Evolutionary conservation across 1,140 invertebrate species (phyloP).

Genomic region (Leptinotarsa defecta): DNA sequence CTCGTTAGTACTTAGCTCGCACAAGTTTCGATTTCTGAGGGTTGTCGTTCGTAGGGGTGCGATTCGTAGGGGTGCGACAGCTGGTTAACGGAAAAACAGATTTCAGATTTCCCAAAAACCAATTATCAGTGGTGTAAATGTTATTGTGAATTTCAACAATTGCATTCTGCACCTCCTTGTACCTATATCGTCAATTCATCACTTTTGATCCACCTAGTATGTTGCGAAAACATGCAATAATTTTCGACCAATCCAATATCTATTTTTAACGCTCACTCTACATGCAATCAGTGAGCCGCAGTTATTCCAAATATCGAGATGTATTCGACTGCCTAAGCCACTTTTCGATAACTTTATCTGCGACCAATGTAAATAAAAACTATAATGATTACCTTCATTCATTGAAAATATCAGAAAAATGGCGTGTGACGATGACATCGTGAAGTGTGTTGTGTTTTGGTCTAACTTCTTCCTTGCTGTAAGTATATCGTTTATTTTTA

Average conservation of each 20-base stretch:
- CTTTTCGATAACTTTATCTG: neutral
- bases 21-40: no score
- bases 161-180: neutral
- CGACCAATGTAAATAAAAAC: conserved; percentile 1
- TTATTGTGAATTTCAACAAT: no score
- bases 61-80: no score
- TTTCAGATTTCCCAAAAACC: no score
- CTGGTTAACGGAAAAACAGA: no score
- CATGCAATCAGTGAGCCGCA: neutral
- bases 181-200: neutral
- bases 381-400: neutral
- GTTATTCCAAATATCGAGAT: neutral
- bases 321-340: neutral
- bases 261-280: neutral
- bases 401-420: conserved; percentile 4
- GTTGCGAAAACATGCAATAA: neutral
- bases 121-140: no score
- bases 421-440: conserved; percentile 20
- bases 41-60: no score
- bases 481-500: neutral
- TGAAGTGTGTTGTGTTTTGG: conserved; percentile 28
- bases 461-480: conserved; percentile 20
- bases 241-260: no score
- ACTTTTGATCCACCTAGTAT: conserved; percentile 8
- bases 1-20: no score